Evolutionary conservation across 2,888 invertebrate species (phyloP).

Genomic region (Bugula neritina): DNA sequence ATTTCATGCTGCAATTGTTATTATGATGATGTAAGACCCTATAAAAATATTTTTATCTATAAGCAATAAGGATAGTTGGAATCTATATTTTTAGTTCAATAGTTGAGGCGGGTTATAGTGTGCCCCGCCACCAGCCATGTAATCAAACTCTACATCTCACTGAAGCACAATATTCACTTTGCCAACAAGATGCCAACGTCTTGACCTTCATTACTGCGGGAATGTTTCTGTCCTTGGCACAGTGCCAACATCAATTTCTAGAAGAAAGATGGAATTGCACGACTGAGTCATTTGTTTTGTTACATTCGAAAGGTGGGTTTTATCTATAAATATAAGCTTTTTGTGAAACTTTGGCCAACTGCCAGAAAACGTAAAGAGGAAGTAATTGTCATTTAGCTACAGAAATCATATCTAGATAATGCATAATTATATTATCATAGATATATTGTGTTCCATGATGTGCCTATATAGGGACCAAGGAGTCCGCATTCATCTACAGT

Average conservation of each 20-base stretch:
- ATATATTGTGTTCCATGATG: too few relatives aligned
- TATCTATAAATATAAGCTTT: too few relatives aligned
- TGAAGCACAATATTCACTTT: slow-evolving; percentile 53
- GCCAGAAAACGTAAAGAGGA: too few relatives aligned
- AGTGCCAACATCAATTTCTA: slow-evolving; percentile 59
- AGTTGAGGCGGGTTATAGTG: slow-evolving; percentile 1
- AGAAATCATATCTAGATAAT: too few relatives aligned
- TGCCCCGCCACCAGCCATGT: background rate
- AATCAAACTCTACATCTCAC: background rate
- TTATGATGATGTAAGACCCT: too few relatives aligned
- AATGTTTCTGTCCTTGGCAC: slow-evolving; percentile 57
- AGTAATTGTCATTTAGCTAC: too few relatives aligned
- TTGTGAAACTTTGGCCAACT: too few relatives aligned
- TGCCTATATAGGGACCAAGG: slow-evolving; percentile 60
- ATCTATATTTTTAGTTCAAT: slow-evolving; percentile 8
- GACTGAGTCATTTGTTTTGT: slow-evolving; percentile 47
- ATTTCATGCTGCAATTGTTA: too few relatives aligned
- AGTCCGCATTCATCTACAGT: slow-evolving; percentile 60
- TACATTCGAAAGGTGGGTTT: slow-evolving; percentile 49
- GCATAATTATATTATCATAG: too few relatives aligned
- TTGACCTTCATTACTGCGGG: slow-evolving; percentile 58
- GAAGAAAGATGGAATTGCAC: slow-evolving; percentile 61
- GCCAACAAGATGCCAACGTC: slow-evolving; percentile 56
- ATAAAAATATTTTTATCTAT: too few relatives aligned
- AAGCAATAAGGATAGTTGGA: too few relatives aligned